Evolutionary conservation across 2,113 vertebrate genomes (phyloP).

Genomic region (Puntigrus tetrazona): DNA sequence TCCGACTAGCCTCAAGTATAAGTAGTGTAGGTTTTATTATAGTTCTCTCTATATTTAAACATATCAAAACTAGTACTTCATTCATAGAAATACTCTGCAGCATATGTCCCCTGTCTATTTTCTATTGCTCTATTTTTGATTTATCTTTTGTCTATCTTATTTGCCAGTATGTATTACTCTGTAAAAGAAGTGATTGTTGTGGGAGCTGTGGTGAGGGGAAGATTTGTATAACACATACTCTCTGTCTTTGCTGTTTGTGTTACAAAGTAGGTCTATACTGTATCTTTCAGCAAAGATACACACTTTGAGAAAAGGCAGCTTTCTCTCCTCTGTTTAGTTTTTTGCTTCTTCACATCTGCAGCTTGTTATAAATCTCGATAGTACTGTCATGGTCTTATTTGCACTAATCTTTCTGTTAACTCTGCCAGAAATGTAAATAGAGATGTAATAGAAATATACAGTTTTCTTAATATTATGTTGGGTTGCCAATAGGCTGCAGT

Average conservation of each 20-base stretch:
- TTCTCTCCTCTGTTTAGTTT: background rate
- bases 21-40: background rate
- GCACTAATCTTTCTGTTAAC: background rate
- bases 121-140: conserved; percentile 1
- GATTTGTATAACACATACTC: conserved; percentile 25
- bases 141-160: conserved; percentile 23
- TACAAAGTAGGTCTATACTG: background rate
- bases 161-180: too few species aligned
- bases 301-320: background rate
- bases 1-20: background rate
- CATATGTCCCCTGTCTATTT: background rate
- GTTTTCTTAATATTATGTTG: background rate
- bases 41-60: too few species aligned
- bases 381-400: conserved; percentile 23
- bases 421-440: background rate
- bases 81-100: background rate
- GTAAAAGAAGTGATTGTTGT: conserved; percentile 62
- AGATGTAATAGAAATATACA: background rate
- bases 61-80: background rate
- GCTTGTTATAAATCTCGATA: conserved; percentile 10
- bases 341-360: background rate
- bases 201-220: conserved; percentile 56
- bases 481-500: background rate
- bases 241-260: conserved; percentile 37
- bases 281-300: background rate